Evolutionary conservation across 23 tunicate genomes (phyloP), one percentile per base, ranked within the genome.

Genomic region (Oikopleura dioica): DNA sequence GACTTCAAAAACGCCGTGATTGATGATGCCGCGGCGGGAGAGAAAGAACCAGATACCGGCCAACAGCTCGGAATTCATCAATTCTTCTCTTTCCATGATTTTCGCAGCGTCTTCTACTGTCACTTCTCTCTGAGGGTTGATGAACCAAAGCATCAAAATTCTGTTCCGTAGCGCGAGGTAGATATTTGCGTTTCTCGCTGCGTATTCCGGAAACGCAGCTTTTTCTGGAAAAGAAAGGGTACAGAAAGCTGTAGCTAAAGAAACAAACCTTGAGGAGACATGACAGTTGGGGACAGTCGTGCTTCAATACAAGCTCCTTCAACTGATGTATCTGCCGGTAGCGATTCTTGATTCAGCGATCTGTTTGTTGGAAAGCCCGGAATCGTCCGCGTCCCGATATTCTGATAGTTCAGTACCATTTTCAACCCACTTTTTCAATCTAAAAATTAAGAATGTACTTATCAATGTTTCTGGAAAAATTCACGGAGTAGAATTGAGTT

Each of bases 221-320:
- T 63, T 63, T 63, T 63, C 72, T n/a, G n/a, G n/a, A n/a, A n/a
- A n/a, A n/a, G n/a, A n/a, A n/a, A n/a, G n/a, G n/a, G n/a, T n/a
- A n/a, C n/a, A n/a, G n/a, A n/a, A n/a, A n/a, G n/a, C n/a, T n/a
- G n/a, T n/a, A n/a, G n/a, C n/a, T n/a, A n/a, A n/a, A n/a, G n/a
- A n/a, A n/a, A n/a, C n/a, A n/a, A n/a, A n/a, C n/a, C n/a, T 28
- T 63, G 72, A 21, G 72, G 32, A 12, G 72, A 63, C 5, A 63
- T 2, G 33, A 31, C 2, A 63, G 16, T 31, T 2, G 72, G 30
- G 2, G 72, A 23, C 33, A 63, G 33, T 2, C 72, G 29, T 63
- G 72, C 29, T 63, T 63, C 72, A 23, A 63, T 31, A 63, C 72
- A 63, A 2, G 72, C 72, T 2, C 30, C 16, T 63, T 63, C 72